Conservation (phyloP, 2,113 vertebrate species). For the Potamarius usumacintae region DNA sequence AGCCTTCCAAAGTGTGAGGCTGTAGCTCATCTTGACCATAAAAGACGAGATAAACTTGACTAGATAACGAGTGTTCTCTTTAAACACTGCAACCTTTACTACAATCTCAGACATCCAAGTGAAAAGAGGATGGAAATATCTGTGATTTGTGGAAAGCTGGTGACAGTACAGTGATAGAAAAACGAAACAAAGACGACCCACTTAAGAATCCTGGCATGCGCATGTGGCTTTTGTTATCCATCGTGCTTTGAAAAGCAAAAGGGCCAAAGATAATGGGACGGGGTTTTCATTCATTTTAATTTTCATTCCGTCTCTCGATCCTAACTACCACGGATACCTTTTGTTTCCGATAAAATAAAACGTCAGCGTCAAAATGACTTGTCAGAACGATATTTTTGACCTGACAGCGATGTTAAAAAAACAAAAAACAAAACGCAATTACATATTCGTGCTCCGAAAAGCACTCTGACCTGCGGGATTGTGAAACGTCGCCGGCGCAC, state of each 20-base stretch:
- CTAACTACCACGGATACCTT: neutral
- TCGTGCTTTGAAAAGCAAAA: neutral
- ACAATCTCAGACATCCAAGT: neutral
- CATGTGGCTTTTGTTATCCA: neutral
- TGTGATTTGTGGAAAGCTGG: neutral
- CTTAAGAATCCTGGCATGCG: slow-evolving; percentile 9
- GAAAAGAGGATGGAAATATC: neutral
- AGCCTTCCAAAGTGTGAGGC: neutral
- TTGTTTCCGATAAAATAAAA: neutral
- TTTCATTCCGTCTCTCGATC: neutral
- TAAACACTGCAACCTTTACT: neutral
- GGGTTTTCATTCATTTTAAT: slow-evolving; percentile 3
- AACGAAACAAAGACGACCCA: neutral
- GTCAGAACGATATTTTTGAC: slow-evolving; percentile 14
- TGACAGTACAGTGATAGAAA: neutral
- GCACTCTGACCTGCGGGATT: neutral
- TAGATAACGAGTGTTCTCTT: neutral
- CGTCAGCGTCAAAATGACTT: neutral
- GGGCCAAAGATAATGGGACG: slow-evolving; percentile 19
- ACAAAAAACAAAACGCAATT: neutral
- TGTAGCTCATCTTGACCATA: too few species aligned
- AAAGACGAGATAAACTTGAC: too few species aligned
- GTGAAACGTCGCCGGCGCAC: neutral
- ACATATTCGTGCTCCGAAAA: neutral
- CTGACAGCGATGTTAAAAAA: neutral